Evolutionary conservation across 2,797 vertebrate genomes (phyloP), one percentile per base, ranked within the genome.

Genomic region (Cetoscarus ocellatus): DNA sequence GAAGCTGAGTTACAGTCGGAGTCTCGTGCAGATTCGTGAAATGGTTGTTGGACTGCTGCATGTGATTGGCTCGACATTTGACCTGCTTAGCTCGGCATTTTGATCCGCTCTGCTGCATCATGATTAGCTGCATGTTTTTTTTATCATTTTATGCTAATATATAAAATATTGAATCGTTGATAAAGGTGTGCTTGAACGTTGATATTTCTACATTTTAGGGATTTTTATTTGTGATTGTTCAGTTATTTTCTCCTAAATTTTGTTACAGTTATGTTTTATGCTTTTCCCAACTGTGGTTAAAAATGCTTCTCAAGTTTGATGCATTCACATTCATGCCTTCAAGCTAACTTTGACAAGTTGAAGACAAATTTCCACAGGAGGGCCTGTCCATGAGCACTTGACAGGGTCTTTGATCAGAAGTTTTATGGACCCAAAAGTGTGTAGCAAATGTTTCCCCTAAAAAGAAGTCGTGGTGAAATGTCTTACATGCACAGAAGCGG

Each of bases 1-100:
- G 2, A 27, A 27, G 4, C 27, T 2, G 27, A 27, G 27, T 27
- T 27, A 27, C 27, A 27, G 27, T 27, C 27, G 27, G 27, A 27
- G 27, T 27, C 2, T 27, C 27, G 27, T 27, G 4, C 27, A 4
- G 27, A 27, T 27, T 27, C 27, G 27, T 27, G 27, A 27, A 27
- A 27, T 27, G 38, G 38, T 7, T 39, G n/a, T 68, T 80, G 58
- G 55, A 60, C 63, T 67, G 80, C 85, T 87, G 85, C 88, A 91
- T 90, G 88, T 75, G 77, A 79, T 77, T 87, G 85, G 79, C 80
- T 82, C 72, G 53, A 73, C 73, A 40, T 57, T 59, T 17, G 58
- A 71, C 62, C 63, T 8, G 38, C 71, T 68, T 57, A 34, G 34
- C 8, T 12, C 39, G 34, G n/a, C 52, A 40, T 65, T 69, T 36